Evolutionary conservation across 2,888 invertebrate species (phyloP), one percentile per base, ranked within the genome.

Genomic region (Aproaerema taeniolella): DNA sequence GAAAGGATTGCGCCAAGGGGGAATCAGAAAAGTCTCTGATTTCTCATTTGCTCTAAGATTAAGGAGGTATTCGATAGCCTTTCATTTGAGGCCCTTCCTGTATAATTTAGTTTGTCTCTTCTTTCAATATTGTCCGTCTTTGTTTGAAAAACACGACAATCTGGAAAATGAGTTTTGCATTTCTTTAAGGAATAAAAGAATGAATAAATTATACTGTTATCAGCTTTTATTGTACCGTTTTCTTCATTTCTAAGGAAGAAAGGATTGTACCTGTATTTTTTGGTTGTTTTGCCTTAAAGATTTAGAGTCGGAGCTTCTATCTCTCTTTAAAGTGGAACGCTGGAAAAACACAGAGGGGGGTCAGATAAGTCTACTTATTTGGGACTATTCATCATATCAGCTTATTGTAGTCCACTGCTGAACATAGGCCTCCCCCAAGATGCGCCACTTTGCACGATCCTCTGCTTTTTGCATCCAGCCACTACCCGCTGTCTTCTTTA

Each of bases 1-100:
- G 35, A 39, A 42, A 42, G 42, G 42, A 39, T 42, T 42, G 35
- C 16, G 3, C 30, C 33, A 20, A 28, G 33, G 17, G 31, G 11
- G 24, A 32, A 15, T 29, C 11, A 9, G 12, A 5, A 20, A 6
- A 14, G 40, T 35, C 16, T 40, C 40, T 40, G 35, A 40, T 40
- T 40, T 35, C 40, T 31, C 16, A 33, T 30, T 6, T 24, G 8
- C 32, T 15, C 17, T 29, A n/a, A 26, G 26, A 26, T n/a, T 26
- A 26, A 3, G 7, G 29, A 3, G 37, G 30, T 16, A 20, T 28
- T 35, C 28, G 28, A 35, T 35, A 8, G 12, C 32, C 14, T 11
- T 35, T 28, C 35, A 20, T 20, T 20, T 6, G 20, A 20, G 4
- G n/a, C n/a, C 8, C 8, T 8, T 20, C 8, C 20, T 20, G 20